A percentile compares a stretch with the other conserved stretches of the same genome.
phyloP scores from a whole-genome alignment of 2,797 vertebrate genomes.

The Mus caroli region DNA sequence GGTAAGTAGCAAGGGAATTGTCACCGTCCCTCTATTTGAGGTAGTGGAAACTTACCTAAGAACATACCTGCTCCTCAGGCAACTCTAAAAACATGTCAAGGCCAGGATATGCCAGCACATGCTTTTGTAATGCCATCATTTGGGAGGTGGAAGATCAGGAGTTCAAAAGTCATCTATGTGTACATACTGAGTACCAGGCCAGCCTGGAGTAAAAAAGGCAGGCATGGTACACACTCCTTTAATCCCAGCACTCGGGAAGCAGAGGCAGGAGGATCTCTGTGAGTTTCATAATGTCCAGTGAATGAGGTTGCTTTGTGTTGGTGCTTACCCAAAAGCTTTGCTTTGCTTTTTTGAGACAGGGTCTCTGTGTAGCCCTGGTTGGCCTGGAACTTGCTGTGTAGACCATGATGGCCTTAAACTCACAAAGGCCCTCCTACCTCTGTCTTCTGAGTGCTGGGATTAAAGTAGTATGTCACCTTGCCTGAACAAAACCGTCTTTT shows the following conservation, averaged over 20 bases:
- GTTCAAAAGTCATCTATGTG: background rate
- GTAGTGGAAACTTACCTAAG: background rate
- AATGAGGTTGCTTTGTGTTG: background rate
- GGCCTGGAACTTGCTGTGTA: background rate
- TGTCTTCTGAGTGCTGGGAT: background rate
- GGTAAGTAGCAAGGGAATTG: background rate
- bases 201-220: background rate
- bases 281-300: background rate
- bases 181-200: background rate
- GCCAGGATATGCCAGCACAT: background rate
- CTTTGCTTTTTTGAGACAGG: background rate
- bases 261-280: background rate
- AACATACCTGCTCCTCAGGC: background rate
- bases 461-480: background rate
- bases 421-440: background rate
- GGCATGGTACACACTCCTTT: background rate
- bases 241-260: background rate
- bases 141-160: background rate
- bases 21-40: background rate
- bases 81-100: background rate
- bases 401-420: background rate
- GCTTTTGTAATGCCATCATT: background rate
- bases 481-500: background rate
- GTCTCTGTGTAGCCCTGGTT: background rate
- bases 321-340: background rate